Conservation (phyloP, 2,888 invertebrate species). For the Spicauda simplicius region DNA sequence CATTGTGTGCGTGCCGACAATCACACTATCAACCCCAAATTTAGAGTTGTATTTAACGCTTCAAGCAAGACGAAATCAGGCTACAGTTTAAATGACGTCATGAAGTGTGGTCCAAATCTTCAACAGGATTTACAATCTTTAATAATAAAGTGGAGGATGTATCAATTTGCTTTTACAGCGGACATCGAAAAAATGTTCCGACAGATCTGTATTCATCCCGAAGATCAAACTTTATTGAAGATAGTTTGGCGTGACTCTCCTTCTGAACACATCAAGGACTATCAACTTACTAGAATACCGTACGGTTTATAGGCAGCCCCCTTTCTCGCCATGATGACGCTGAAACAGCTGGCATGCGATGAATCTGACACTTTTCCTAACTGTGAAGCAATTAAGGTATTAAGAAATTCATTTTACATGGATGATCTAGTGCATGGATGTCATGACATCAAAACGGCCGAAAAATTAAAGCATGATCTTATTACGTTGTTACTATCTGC, state of each 20-base stretch:
- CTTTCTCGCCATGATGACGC: conserved; percentile 11
- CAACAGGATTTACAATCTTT: conserved; percentile 10
- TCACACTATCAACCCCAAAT: conserved; percentile 14
- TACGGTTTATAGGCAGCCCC: conserved; percentile 8
- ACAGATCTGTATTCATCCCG: background rate
- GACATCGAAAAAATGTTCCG: conserved; percentile 20
- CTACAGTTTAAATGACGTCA: conserved; percentile 9
- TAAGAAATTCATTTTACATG: too few relatives aligned
- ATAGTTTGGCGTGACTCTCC: too few relatives aligned
- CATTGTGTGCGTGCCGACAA: too few relatives aligned
- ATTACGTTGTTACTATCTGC: too few relatives aligned
- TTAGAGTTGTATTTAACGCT: conserved; percentile 11
- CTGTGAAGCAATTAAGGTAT: background rate
- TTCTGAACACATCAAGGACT: background rate
- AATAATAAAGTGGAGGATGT: conserved; percentile 2
- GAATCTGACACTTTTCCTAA: background rate
- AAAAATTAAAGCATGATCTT: too few relatives aligned
- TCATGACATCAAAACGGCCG: background rate
- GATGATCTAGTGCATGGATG: background rate
- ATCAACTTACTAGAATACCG: background rate
- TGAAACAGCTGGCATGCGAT: conserved; percentile 4
- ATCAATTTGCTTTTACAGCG: conserved; percentile 4
- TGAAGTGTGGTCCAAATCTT: conserved; percentile 15
- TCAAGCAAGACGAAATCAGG: conserved; percentile 8
- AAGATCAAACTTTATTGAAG: background rate